These are phyloP conservation scores for Platycnemis pennipes DNA, from an alignment of 2,888 invertebrate species.

Conservation along the genomic window DNA sequence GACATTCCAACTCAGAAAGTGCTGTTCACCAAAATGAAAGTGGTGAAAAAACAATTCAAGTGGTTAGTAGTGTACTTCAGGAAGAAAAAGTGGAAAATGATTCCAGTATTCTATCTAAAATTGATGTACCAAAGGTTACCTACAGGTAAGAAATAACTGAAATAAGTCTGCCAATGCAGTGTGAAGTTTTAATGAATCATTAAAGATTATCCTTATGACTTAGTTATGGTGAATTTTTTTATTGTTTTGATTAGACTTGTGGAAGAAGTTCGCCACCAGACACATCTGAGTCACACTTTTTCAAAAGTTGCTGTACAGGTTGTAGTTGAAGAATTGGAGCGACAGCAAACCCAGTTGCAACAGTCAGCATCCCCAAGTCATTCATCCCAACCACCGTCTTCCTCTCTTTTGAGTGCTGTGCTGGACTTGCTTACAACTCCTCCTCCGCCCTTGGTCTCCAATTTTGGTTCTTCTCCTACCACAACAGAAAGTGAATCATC, in stretches of 20 bases:
- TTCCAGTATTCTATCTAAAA: background rate
- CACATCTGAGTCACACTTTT: conserved; percentile 92
- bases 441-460: background rate
- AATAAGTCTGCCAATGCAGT: too few relatives aligned
- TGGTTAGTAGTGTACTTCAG: background rate
- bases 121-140: conserved; percentile 62
- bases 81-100: background rate
- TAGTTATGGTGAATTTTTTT: background rate
- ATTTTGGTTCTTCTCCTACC: background rate
- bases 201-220: background rate
- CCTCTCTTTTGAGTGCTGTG: conserved; percentile 43
- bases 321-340: conserved; percentile 80
- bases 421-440: conserved; percentile 52
- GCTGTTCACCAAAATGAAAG: background rate
- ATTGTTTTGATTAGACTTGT: conserved; percentile 72
- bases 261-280: conserved; percentile 86
- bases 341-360: background rate
- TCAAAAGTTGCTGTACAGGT: conserved; percentile 92
- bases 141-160: conserved; percentile 24
- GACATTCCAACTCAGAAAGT: background rate
- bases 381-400: conserved; percentile 30
- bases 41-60: background rate
- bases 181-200: conserved; percentile 70
- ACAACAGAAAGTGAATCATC: background rate
- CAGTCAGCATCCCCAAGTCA: background rate